Evolutionary conservation across 2,797 vertebrate genomes (phyloP).

Genomic region (Threskiornis aethiopicus): DNA sequence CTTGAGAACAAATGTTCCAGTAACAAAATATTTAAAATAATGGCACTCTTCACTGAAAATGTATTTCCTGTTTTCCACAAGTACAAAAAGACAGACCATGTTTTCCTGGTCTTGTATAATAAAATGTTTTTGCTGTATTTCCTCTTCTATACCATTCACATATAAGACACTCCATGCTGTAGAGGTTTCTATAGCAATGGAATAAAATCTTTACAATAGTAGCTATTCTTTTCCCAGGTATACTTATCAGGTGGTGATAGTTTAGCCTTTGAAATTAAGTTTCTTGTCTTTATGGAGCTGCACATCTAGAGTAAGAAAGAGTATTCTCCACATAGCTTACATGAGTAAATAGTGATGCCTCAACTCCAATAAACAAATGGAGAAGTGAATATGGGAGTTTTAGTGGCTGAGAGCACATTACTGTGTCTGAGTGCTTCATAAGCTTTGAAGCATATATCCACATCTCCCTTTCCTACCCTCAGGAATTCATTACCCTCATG

Average conservation of each 20-base stretch:
- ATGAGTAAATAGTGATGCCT: background rate
- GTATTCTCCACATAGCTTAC: background rate
- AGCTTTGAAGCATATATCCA: background rate
- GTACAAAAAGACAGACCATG: background rate
- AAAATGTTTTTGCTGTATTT: background rate
- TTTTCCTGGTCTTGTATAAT: background rate
- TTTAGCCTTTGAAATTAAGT: background rate
- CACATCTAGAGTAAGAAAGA: background rate
- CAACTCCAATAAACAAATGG: background rate
- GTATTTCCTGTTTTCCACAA: background rate
- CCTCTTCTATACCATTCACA: background rate
- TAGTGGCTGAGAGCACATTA: background rate
- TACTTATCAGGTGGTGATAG: background rate
- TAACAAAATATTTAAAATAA: background rate
- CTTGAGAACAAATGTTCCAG: background rate
- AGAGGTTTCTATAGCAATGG: conserved; percentile 48
- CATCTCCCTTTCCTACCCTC: background rate
- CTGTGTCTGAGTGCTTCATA: background rate
- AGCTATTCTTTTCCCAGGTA: conserved; percentile 21
- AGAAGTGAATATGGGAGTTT: background rate
- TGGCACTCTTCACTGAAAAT: background rate
- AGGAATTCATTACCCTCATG: background rate
- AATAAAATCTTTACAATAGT: background rate
- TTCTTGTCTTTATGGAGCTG: background rate
- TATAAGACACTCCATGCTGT: background rate